A percentile compares a stretch with the other conserved stretches of the same genome.
Conservation (phyloP, 2,797 vertebrate genomes). For the Microctenopoma stevenorrisi region DNA sequence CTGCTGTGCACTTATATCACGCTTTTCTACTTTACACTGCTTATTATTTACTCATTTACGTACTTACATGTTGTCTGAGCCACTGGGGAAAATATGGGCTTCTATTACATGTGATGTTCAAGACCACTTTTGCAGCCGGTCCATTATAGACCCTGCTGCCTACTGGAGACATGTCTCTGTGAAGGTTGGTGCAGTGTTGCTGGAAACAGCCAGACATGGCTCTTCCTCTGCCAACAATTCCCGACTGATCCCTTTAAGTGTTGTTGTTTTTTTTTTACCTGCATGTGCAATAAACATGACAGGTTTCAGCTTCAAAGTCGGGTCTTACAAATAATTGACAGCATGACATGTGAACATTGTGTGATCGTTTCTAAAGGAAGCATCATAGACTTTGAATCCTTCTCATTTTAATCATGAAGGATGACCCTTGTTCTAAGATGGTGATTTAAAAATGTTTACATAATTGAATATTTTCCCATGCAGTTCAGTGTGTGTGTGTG, state of each 20-base stretch:
- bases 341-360: background rate
- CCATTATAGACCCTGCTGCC: conserved; percentile 8
- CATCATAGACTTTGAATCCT: background rate
- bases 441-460: conserved; percentile 65
- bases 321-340: background rate
- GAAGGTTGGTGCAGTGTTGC: background rate
- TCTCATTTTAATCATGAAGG: conserved; percentile 36
- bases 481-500: conserved; percentile 5
- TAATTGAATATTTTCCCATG: conserved; percentile 71
- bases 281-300: background rate
- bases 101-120: no score
- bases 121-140: conserved; percentile 10
- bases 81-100: no score
- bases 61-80: no score
- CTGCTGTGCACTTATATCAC: no score
- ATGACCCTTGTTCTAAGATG: conserved; percentile 41
- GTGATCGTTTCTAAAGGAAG: background rate
- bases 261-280: background rate
- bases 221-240: conserved; percentile 7
- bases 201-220: background rate
- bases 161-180: conserved; percentile 7
- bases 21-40: background rate
- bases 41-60: no score
- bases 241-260: background rate
- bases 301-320: conserved; percentile 13